A percentile compares a stretch with the other conserved stretches of the same genome.
These are phyloP conservation scores for Gryllus longicercus DNA, from an alignment of 2,888 invertebrate species.

Conservation along the genomic window DNA sequence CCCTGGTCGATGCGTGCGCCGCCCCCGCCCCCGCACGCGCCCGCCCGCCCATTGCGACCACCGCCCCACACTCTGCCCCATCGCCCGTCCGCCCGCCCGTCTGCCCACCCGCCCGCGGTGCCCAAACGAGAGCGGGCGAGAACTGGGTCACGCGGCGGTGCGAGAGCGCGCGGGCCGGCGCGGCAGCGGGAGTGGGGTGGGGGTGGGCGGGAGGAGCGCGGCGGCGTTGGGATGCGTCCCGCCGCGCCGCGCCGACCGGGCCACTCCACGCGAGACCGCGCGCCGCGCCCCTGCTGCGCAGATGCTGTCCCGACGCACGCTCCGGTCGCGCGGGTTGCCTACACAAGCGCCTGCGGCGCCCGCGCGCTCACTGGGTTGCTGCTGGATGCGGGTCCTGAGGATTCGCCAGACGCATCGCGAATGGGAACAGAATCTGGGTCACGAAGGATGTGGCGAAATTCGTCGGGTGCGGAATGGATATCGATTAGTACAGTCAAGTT, in stretches of 20 bases:
- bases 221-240: background rate
- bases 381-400: too few relatives aligned
- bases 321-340: too few relatives aligned
- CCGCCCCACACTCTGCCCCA: background rate
- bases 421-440: too few relatives aligned
- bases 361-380: too few relatives aligned
- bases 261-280: too few relatives aligned
- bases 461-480: too few relatives aligned
- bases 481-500: too few relatives aligned
- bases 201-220: background rate
- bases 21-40: background rate
- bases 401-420: too few relatives aligned
- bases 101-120: background rate
- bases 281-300: too few relatives aligned
- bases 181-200: background rate
- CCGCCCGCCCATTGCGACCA: background rate
- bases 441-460: too few relatives aligned
- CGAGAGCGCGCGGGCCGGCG: background rate
- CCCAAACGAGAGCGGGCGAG: background rate
- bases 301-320: too few relatives aligned
- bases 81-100: background rate
- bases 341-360: too few relatives aligned
- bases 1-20: constrained; percentile 17
- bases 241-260: background rate
- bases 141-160: background rate